These are phyloP conservation scores for Pseudonaja textilis DNA, from an alignment of 2,113 vertebrate genomes.

Conservation along the genomic window DNA sequence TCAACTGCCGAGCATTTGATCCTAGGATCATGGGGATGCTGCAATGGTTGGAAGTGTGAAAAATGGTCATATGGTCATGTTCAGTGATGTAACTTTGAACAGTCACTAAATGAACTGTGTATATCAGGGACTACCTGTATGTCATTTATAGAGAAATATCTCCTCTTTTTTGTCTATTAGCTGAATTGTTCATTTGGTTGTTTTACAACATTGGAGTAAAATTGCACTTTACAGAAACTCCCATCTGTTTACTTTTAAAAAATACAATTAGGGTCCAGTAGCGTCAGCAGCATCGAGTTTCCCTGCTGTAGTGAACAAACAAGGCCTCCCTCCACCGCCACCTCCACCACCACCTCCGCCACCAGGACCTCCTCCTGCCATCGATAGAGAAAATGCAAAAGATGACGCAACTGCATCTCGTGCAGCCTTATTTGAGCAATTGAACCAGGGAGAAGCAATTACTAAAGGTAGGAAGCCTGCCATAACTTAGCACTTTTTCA, in stretches of 20 bases:
- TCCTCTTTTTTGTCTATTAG: background rate
- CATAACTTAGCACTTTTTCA: background rate
- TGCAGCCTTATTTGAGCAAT: constrained; percentile 87
- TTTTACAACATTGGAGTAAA: background rate
- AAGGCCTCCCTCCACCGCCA: constrained; percentile 70
- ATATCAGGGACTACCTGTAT: background rate
- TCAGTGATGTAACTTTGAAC: background rate
- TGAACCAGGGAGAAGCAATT: constrained; percentile 92
- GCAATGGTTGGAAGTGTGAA: background rate
- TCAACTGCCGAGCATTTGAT: background rate
- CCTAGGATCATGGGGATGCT: background rate
- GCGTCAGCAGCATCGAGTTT: constrained; percentile 71
- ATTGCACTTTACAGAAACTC: background rate
- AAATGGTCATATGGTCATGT: background rate
- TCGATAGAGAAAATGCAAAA: constrained; percentile 61
- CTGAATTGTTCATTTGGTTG: background rate
- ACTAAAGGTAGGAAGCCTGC: constrained; percentile 81
- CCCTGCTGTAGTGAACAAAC: constrained; percentile 54
- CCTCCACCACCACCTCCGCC: constrained; percentile 75
- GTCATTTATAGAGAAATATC: background rate
- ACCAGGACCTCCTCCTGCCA: constrained; percentile 79
- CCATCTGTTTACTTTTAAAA: constrained; percentile 10
- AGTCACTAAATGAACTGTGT: background rate
- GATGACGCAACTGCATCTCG: constrained; percentile 71
- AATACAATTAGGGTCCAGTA: constrained; percentile 79